Conservation (phyloP, 2,113 vertebrate genomes). For the human region DNA sequence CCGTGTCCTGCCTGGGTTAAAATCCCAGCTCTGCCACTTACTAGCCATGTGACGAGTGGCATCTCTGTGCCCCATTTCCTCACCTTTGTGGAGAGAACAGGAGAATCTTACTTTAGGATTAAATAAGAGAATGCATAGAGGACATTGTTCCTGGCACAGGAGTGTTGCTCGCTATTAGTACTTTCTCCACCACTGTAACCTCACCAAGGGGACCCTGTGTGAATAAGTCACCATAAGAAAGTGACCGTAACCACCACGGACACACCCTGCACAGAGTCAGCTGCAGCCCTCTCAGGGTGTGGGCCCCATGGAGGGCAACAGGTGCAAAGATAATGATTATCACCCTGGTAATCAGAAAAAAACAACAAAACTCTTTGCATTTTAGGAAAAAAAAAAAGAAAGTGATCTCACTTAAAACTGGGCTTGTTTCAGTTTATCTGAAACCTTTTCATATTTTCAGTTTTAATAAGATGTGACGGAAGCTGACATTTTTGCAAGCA, state of each 20-base stretch:
- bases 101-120: not conserved
- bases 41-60: not conserved
- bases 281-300: rapidly evolving
- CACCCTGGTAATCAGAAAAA: not conserved
- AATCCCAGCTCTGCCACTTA: not conserved
- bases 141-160: rapidly evolving
- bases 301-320: rapidly evolving
- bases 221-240: not conserved
- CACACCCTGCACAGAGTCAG: not conserved
- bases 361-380: not conserved
- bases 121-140: rapidly evolving
- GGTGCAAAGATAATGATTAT: rapidly evolving
- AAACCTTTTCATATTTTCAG: constrained; percentile 72
- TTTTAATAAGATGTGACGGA: constrained; percentile 56
- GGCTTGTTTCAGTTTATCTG: constrained; percentile 60
- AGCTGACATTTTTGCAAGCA: constrained; percentile 78
- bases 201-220: not conserved
- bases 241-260: rapidly evolving
- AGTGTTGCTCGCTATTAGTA: rapidly evolving
- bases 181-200: not conserved
- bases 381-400: not conserved
- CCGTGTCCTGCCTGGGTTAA: rapidly evolving
- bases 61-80: not conserved
- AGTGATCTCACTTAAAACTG: not conserved
- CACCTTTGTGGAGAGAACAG: not conserved